These are phyloP conservation scores for Ceratoteleas bidentatus DNA, from an alignment of 1,140 invertebrate genomes.

Conservation along the genomic window DNA sequence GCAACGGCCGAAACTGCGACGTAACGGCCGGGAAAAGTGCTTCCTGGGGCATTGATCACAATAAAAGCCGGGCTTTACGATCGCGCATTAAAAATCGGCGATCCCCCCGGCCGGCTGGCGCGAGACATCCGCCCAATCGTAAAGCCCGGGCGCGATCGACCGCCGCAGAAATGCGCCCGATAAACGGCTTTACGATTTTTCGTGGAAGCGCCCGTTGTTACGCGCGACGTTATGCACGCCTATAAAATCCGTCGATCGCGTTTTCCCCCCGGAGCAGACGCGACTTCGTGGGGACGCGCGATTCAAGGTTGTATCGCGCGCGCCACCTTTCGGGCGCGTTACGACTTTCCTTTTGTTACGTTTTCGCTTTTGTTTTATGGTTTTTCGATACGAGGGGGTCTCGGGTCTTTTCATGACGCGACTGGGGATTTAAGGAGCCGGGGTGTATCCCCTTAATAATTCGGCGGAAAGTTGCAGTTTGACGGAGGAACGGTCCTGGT, in stretches of 20 bases:
- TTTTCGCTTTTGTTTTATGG: constrained; percentile 6
- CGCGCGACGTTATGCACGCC: constrained; percentile 19
- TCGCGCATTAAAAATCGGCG: constrained; percentile 58
- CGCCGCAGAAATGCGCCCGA: constrained; percentile 54
- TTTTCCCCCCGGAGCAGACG: constrained; percentile 48
- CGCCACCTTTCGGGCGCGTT: constrained; percentile 22
- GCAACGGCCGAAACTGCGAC: constrained; percentile 4
- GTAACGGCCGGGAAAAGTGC: constrained; percentile 22
- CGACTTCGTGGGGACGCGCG: constrained; percentile 9
- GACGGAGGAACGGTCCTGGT: no score
- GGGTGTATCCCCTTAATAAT: no score
- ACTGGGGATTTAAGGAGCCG: no score
- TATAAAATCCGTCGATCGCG: constrained; percentile 58
- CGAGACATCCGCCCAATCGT: constrained; percentile 60
- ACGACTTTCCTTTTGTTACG: constrained; percentile 26
- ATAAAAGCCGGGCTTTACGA: constrained; percentile 62
- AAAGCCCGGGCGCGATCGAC: constrained; percentile 48
- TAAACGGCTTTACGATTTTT: constrained; percentile 69
- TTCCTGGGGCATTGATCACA: constrained; percentile 47
- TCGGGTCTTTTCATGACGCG: no score
- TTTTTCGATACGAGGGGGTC: not conserved
- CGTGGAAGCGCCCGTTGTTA: constrained; percentile 53
- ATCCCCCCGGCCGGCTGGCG: constrained; percentile 40
- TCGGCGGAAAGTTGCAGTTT: no score
- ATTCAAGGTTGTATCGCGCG: constrained; percentile 52